phyloP scores from a whole-genome alignment of 2,888 invertebrate genomes.

The Sphaerophoria taeniata region DNA sequence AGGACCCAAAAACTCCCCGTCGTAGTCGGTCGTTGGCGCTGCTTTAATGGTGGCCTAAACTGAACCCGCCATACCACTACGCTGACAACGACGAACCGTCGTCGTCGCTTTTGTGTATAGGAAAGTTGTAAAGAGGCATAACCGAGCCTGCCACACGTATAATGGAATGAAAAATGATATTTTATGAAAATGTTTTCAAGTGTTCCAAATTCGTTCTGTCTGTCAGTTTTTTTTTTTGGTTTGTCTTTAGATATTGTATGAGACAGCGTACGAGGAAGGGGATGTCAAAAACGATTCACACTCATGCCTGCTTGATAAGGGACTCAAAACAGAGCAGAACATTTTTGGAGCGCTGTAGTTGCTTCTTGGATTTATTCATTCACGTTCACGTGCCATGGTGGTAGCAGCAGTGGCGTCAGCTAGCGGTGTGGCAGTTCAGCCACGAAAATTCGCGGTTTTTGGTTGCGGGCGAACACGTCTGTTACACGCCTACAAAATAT shows the following conservation, averaged over 20 bases:
- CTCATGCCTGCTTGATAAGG: too few relatives aligned
- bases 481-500: constrained; percentile 67
- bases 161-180: constrained; percentile 48
- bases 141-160: constrained; percentile 23
- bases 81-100: too few relatives aligned
- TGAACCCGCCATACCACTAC: too few relatives aligned
- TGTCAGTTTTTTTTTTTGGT: not conserved
- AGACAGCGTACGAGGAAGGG: not conserved
- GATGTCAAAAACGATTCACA: too few relatives aligned
- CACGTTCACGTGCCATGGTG: too few relatives aligned
- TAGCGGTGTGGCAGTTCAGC: constrained; percentile 52
- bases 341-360: constrained; percentile 5
- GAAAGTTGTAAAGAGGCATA: too few relatives aligned
- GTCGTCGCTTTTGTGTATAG: too few relatives aligned
- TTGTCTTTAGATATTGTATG: not conserved
- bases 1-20: constrained; percentile 21
- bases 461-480: constrained; percentile 61
- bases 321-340: too few relatives aligned
- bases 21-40: not conserved
- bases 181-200: constrained; percentile 51
- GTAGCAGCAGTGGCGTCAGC: too few relatives aligned
- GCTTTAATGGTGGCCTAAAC: not conserved
- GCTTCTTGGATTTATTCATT: constrained; percentile 42
- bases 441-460: constrained; percentile 65
- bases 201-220: constrained; percentile 25